Conservation (phyloP, 1,140 invertebrate genomes). For the Homalodisca vitripennis region DNA sequence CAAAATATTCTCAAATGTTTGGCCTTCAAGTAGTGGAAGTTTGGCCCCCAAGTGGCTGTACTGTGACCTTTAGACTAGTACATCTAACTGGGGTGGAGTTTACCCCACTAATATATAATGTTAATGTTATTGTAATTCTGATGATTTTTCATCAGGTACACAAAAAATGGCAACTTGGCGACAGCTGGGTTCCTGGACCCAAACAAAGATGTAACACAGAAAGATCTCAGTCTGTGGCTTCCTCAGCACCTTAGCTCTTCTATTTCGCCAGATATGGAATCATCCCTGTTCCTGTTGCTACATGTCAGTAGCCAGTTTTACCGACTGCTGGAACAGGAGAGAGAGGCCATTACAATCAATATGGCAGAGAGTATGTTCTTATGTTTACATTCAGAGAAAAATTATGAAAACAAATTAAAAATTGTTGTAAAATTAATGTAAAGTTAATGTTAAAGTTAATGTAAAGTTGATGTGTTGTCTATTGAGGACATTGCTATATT, state of each 20-base stretch:
- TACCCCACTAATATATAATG: neutral
- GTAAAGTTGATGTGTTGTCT: neutral
- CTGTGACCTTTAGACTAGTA: neutral
- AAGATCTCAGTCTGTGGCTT: slow-evolving; percentile 58
- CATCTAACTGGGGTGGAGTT: neutral
- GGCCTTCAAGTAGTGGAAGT: neutral
- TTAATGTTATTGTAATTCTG: neutral
- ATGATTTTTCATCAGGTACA: slow-evolving; percentile 36
- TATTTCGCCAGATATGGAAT: neutral
- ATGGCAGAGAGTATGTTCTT: slow-evolving; percentile 40
- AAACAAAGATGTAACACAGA: slow-evolving; percentile 50
- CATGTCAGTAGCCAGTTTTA: slow-evolving; percentile 50
- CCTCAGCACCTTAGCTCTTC: slow-evolving; percentile 47
- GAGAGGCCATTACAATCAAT: slow-evolving; percentile 51
- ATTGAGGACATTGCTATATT: neutral
- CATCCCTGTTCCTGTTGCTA: neutral
- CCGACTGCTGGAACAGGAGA: slow-evolving; percentile 58
- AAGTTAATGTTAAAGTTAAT: neutral
- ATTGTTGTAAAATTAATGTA: neutral
- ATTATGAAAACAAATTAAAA: no score
- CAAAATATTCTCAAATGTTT: neutral
- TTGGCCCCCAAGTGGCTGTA: neutral
- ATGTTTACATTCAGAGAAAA: no score
- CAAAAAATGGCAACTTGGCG: slow-evolving; percentile 54
- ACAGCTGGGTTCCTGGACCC: slow-evolving; percentile 61